A percentile compares a stretch with the other conserved stretches of the same genome.
Evolutionary conservation across 1,140 invertebrate genomes (phyloP).

Genomic region (Pseudomyrmex sp.): DNA sequence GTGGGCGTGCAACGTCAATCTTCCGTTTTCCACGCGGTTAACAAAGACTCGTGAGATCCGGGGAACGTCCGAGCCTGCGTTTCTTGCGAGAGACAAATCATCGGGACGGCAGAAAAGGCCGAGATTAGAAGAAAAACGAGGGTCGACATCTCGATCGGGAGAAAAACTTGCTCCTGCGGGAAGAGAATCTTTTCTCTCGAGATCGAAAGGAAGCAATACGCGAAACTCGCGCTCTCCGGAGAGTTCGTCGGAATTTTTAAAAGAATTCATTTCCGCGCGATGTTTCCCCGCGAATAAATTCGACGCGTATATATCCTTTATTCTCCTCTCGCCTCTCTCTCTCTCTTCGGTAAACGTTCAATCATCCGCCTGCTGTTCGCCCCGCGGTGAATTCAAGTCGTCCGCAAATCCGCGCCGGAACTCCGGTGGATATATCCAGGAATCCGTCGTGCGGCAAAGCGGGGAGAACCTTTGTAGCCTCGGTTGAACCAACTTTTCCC

Average conservation of each 20-base stretch:
- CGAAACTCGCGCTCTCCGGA: neutral
- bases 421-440: conserved; percentile 44
- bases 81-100: too few species aligned
- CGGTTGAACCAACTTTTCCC: conserved; percentile 58
- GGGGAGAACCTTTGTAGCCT: conserved; percentile 51
- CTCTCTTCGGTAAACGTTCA: conserved; percentile 46
- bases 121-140: neutral
- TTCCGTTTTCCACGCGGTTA: neutral
- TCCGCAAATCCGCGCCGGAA: conserved; percentile 54
- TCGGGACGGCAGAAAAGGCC: too few species aligned
- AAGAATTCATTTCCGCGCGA: conserved; percentile 25
- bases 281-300: conserved; percentile 45
- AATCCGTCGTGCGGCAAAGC: neutral
- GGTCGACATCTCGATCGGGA: neutral
- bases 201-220: too few species aligned
- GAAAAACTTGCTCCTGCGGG: neutral
- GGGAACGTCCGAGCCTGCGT: too few species aligned
- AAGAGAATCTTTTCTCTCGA: neutral
- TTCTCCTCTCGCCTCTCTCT: neutral
- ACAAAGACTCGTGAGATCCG: neutral
- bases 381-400: conserved; percentile 44
- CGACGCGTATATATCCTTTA: neutral
- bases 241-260: neutral
- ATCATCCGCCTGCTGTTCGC: conserved; percentile 49
- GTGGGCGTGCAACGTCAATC: neutral